A percentile compares a stretch with the other conserved stretches of the same genome.
phyloP scores from a whole-genome alignment of 1,140 invertebrate genomes.

The Drosophila albomicans region DNA sequence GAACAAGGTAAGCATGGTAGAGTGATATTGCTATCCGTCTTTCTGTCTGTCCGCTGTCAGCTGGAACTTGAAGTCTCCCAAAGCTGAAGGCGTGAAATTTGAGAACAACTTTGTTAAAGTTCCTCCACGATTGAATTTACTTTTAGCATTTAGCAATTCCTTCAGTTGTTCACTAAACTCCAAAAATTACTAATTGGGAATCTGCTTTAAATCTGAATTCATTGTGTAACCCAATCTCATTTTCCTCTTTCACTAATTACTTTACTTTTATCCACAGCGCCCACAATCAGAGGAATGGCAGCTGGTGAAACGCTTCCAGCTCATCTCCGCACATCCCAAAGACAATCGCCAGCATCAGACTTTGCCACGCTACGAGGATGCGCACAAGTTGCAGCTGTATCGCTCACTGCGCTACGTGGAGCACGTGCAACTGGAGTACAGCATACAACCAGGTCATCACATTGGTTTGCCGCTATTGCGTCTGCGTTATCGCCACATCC shows the following conservation, averaged over 20 bases:
- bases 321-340: constrained; percentile 86
- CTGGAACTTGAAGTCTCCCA: not conserved
- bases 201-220: too few relatives aligned
- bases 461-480: constrained; percentile 71
- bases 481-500: constrained; percentile 67
- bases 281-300: constrained; percentile 87
- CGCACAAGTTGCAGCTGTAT: constrained; percentile 70
- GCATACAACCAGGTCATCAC: constrained; percentile 59
- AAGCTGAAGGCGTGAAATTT: too few relatives aligned
- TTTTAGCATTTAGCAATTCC: too few relatives aligned
- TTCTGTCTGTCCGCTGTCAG: too few relatives aligned
- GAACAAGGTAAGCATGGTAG: constrained; percentile 58
- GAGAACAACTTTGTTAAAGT: too few relatives aligned
- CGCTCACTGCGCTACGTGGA: constrained; percentile 68
- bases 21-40: too few relatives aligned
- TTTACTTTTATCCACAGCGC: constrained; percentile 52
- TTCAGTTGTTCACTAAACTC: not conserved
- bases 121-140: too few relatives aligned
- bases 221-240: too few relatives aligned
- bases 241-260: not conserved
- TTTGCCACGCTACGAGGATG: constrained; percentile 67
- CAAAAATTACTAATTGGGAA: too few relatives aligned
- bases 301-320: constrained; percentile 89
- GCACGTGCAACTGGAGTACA: constrained; percentile 66
- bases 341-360: constrained; percentile 38